Evolutionary conservation across 2,797 vertebrate genomes (phyloP).

Genomic region (Scolopax bukidnonensis): DNA sequence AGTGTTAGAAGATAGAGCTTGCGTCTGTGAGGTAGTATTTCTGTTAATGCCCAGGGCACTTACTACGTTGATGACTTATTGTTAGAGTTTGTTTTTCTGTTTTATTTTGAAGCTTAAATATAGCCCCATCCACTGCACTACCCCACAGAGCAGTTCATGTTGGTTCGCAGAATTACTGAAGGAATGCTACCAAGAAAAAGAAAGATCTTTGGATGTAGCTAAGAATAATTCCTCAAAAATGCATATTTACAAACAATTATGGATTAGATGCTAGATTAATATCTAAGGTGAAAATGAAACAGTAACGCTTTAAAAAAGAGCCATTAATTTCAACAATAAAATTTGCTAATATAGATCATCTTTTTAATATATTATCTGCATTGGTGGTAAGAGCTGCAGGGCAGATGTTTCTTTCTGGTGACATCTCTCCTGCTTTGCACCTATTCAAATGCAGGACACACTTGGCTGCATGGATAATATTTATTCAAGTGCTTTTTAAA

Average conservation of each 20-base stretch:
- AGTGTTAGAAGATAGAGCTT: not conserved
- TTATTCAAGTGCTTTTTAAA: slow-evolving; percentile 43
- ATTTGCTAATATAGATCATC: not conserved
- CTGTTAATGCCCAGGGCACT: not conserved
- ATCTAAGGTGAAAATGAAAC: not conserved
- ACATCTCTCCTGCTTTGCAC: not conserved
- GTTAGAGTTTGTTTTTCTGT: not conserved
- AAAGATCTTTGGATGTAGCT: not conserved
- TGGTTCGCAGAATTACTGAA: not conserved
- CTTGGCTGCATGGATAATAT: not conserved
- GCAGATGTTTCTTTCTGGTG: not conserved
- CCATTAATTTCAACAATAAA: not conserved
- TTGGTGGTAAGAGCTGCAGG: not conserved
- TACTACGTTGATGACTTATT: not conserved
- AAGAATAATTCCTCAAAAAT: not conserved
- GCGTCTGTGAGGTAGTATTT: not conserved
- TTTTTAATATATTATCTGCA: not conserved
- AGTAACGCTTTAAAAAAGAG: not conserved
- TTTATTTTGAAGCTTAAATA: not conserved
- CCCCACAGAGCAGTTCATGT: not conserved
- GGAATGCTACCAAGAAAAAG: not conserved
- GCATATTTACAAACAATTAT: not conserved
- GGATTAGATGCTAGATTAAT: not conserved
- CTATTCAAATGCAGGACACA: not conserved
- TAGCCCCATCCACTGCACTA: not conserved